Base-by-base conservation (phyloP, 2,797 vertebrate genomes). In the Eulemur rubriventer region DNA sequence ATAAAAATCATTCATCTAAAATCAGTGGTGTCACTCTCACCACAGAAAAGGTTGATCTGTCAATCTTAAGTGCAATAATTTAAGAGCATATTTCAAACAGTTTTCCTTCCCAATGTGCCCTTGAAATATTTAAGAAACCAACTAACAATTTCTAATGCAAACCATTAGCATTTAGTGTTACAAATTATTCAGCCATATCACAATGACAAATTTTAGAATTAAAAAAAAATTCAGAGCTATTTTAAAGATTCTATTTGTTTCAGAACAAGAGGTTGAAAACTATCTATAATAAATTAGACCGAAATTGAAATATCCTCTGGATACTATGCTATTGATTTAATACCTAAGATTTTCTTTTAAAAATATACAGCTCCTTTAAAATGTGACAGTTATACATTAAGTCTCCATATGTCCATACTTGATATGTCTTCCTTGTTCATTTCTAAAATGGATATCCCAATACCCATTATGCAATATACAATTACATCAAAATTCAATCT, bases 11-110 rank as follows among this genome's bases (percentile, higher is more conserved):
- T 89, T 97, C 89, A 97, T 57, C 69, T 96, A 92, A 97, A 98
- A 97, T 96, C 91, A 95, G 26, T 97, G 80, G 30, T 93, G 57
- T 90, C 87, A 95, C 94, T 97, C 81, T 97, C 91, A 96, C 92
- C 96, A 97, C 65, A 84, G 52, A 96, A 96, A 89, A 89, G 76
- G 91, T 96, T 97, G 97, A 98, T 97, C 92, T 98, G 96, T 97
- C 97, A 98, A 91, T 98, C 95, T 97, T 92, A 92, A 97, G 61
- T 96, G 63, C 83, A 98, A 86, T 93, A 98, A 96, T 98, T 98
- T 98, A 98, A 98, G 91, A 98, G 96, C 50, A 73, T 92, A 97
- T 97, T 94, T 98, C 97, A 96, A 97, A 82, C 89, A 98, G 92
- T 97, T 98, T 95, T 98, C 59, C 88, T 97, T 98, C 69, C 48